Evolutionary conservation across 2,113 vertebrate species (phyloP).

Genomic region (Etia nguti): DNA sequence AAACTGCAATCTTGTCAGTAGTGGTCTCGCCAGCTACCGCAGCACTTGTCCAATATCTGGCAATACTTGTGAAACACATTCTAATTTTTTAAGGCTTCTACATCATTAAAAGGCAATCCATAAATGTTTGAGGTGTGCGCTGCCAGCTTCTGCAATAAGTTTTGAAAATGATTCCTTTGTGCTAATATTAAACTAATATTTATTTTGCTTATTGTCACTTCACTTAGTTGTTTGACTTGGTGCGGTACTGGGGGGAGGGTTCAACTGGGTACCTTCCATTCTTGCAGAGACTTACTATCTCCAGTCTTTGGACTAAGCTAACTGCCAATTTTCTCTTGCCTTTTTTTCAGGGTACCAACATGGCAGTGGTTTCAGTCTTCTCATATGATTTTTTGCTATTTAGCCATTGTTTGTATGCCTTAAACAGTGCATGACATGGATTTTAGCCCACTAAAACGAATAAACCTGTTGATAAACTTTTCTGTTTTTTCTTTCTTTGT

Average conservation of each 20-base stretch:
- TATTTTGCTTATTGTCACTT: neutral
- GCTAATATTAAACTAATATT: neutral
- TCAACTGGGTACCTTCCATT: neutral
- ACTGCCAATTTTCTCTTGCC: rapidly evolving
- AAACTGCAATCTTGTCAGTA: neutral
- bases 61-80: neutral
- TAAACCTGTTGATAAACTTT: rapidly evolving
- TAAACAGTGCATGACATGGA: neutral
- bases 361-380: neutral
- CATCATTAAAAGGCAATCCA: neutral
- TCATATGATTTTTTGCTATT: neutral
- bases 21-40: neutral
- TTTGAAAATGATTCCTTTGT: neutral
- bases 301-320: neutral
- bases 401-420: neutral
- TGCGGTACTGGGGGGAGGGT: neutral
- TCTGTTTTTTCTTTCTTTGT: neutral
- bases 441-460: neutral
- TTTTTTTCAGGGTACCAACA: neutral
- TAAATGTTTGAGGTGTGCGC: neutral
- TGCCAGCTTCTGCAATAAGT: neutral
- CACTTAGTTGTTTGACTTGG: neutral
- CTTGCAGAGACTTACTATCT: neutral
- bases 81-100: neutral
- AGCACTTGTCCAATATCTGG: neutral